A percentile compares a stretch with the other conserved stretches of the same genome.
phyloP scores from a whole-genome alignment of 2,113 vertebrate genomes.

The Calyptomena viridis region DNA sequence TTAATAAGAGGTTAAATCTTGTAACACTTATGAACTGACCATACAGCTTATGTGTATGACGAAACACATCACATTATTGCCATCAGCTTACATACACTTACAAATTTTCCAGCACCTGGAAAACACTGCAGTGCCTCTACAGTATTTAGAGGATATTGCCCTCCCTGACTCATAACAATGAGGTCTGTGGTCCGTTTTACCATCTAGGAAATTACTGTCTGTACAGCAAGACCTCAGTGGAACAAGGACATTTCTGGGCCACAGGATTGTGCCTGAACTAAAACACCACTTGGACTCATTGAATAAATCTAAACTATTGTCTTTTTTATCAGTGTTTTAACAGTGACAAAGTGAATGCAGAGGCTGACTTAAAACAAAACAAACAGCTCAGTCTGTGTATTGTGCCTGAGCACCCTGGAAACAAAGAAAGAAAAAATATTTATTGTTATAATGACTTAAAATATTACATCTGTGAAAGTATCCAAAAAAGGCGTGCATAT shows the following conservation, averaged over 20 bases:
- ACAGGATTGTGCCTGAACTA: background rate
- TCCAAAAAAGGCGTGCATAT: background rate
- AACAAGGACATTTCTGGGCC: background rate
- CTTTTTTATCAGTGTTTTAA: constrained; percentile 20
- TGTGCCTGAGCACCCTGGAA: background rate
- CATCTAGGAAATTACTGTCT: background rate
- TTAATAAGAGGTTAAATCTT: background rate
- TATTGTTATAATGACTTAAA: background rate
- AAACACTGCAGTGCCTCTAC: background rate
- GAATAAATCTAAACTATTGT: background rate
- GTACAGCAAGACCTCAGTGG: background rate
- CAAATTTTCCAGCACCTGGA: background rate
- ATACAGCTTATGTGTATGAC: background rate
- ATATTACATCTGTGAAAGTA: background rate
- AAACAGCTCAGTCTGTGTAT: background rate
- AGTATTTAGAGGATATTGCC: background rate
- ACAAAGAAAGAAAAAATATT: background rate
- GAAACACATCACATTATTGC: background rate
- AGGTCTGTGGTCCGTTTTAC: background rate
- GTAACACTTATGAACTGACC: background rate
- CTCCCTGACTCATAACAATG: background rate
- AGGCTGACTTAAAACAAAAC: background rate
- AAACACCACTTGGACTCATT: background rate
- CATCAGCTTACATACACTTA: background rate
- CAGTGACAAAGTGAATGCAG: background rate